Evolutionary conservation across 2,113 vertebrate species (phyloP).

Genomic region (Ameiurus melas): DNA sequence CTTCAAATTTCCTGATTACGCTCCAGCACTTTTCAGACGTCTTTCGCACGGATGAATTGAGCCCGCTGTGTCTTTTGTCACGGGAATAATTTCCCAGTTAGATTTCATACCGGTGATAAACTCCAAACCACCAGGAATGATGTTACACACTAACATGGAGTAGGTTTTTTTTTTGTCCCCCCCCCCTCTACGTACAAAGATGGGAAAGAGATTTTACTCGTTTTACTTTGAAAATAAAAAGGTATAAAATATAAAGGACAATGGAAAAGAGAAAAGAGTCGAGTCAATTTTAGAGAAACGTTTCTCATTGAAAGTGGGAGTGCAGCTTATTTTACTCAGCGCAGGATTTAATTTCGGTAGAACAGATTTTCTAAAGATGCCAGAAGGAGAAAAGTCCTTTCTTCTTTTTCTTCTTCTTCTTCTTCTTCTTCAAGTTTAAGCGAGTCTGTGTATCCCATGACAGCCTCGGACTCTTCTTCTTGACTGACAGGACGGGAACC

Average conservation of each 20-base stretch:
- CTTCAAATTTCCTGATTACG: not conserved
- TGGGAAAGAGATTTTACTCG: not conserved
- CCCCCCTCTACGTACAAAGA: not conserved
- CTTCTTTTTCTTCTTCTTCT: too few species aligned
- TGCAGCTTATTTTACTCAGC: not conserved
- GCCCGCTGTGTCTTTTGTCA: not conserved
- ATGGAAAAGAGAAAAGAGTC: not conserved
- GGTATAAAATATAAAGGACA: not conserved
- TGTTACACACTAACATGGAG: not conserved
- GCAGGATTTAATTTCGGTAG: not conserved
- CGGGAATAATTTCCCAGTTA: constrained; percentile 1
- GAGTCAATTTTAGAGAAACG: not conserved
- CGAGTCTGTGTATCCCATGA: too few species aligned
- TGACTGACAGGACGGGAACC: too few species aligned
- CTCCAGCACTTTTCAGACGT: not conserved
- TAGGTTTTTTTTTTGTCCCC: not conserved
- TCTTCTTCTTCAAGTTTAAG: too few species aligned
- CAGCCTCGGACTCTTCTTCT: too few species aligned
- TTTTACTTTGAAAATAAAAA: not conserved
- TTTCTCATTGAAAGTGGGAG: not conserved
- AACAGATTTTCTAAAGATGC: not conserved
- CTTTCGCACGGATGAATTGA: not conserved
- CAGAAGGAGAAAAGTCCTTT: too few species aligned
- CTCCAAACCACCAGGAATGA: not conserved
- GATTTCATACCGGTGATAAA: not conserved